A percentile compares a stretch with the other conserved stretches of the same genome.
These are phyloP conservation scores for Oreonectes daqikongensis DNA, from an alignment of 2,797 vertebrate genomes.

Conservation along the genomic window DNA sequence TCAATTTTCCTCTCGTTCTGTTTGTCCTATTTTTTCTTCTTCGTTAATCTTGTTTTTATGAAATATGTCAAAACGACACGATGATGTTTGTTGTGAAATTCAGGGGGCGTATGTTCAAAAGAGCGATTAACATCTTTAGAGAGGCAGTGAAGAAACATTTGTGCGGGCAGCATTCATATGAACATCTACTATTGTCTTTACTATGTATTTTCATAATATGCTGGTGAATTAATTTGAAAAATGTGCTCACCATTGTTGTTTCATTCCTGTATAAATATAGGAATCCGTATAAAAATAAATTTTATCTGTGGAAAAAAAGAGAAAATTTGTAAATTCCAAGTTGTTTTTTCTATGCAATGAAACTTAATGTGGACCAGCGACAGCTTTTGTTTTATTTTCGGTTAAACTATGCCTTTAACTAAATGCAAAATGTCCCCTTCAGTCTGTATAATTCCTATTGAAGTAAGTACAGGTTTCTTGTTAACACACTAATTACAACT, in stretches of 20 bases:
- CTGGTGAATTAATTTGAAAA: background rate
- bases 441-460: background rate
- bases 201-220: background rate
- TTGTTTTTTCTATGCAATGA: background rate
- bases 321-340: background rate
- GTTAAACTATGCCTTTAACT: background rate
- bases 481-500: background rate
- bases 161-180: background rate
- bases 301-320: background rate
- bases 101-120: background rate
- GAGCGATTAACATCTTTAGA: background rate
- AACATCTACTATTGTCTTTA: background rate
- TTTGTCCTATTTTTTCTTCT: conserved; percentile 11
- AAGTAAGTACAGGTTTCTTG: background rate
- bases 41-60: background rate
- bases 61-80: background rate
- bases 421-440: background rate
- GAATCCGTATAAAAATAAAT: background rate
- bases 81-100: background rate
- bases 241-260: background rate
- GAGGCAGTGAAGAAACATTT: background rate
- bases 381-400: background rate
- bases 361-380: background rate
- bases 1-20: conserved; percentile 18
- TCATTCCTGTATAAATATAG: background rate